Base-by-base conservation (phyloP, 2,113 vertebrate species). In the Oncorhynchus keta region DNA sequence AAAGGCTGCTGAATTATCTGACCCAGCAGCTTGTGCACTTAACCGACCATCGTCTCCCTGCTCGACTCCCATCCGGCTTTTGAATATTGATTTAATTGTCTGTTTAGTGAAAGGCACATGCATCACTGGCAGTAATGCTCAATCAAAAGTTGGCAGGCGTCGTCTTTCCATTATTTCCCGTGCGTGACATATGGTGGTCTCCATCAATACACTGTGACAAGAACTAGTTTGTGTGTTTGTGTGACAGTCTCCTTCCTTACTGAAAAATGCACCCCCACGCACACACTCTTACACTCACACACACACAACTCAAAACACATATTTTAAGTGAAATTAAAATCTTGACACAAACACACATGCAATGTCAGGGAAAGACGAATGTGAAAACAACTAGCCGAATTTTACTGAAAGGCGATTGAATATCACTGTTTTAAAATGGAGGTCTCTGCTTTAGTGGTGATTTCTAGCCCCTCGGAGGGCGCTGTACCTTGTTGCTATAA, bases 81-180 rank as follows among this genome's bases (percentile, higher is more conserved):
- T 94, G 94, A 95, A 95, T 97, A 97, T 97, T 96, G 96, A 99
- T 97, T 96, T 95, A 95, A 97, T 97, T 97, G 95, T 97, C 95
- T 96, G 93, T 94, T 94, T 96, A 94, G 82, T 98, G 96, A 98
- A 95, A 95, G 94, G 95, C 95, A 94, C 95, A 96, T 97, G 94
- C 96, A 97, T 98, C 97, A 97, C 96, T 95, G 94, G 93, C 94
- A 94, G 95, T 96, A 95, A 97, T 96, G 96, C 95, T 97, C 95
- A 96, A 95, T 96, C 95, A 94, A 35, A 77, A 64, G 94, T 95
- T 97, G 95, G 95, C 95, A 96, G 95, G 93, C 95, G 92, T 92
- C 93, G 93, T 95, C 94, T 95, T 94, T 92, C 93, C 93, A 93
- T 97, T 96, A 95, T 95, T 97, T 96, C 94, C 95, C 92, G 90